Conservation (phyloP, 1,140 invertebrate genomes). For the Cydia pomonella region DNA sequence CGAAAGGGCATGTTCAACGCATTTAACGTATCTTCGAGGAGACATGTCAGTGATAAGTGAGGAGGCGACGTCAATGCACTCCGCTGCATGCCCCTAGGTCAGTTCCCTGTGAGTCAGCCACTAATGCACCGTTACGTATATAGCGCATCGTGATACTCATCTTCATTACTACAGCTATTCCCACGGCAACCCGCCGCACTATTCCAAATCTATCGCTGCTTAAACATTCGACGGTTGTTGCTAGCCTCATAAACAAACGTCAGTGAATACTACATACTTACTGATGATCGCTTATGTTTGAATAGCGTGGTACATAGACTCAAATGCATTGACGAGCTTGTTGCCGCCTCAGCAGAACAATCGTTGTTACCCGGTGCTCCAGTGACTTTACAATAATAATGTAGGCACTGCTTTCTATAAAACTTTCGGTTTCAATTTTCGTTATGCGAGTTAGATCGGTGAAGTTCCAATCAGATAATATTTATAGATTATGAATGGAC, state of each 20-base stretch:
- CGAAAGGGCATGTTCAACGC: constrained; percentile 62
- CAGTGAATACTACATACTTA: constrained; percentile 40
- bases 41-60: constrained; percentile 73
- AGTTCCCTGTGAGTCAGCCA: constrained; percentile 77
- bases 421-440: constrained; percentile 67
- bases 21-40: constrained; percentile 69
- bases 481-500: constrained; percentile 31
- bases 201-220: constrained; percentile 39
- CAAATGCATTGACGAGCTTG: constrained; percentile 48
- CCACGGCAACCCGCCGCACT: neutral
- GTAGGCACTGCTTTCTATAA: constrained; percentile 59
- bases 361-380: constrained; percentile 67
- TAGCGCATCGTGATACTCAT: constrained; percentile 64
- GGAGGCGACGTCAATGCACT: constrained; percentile 75
- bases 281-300: neutral
- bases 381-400: constrained; percentile 74
- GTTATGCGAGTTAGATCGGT: constrained; percentile 31
- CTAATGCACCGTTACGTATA: constrained; percentile 75
- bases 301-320: constrained; percentile 30
- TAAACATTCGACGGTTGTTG: neutral
- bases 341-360: constrained; percentile 58
- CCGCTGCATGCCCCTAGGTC: constrained; percentile 75
- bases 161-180: constrained; percentile 44
- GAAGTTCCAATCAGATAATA: constrained; percentile 25
- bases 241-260: constrained; percentile 31